Evolutionary conservation across 2,888 invertebrate genomes (phyloP), one percentile per base, ranked within the genome.

Genomic region (Drosophila ezoana): DNA sequence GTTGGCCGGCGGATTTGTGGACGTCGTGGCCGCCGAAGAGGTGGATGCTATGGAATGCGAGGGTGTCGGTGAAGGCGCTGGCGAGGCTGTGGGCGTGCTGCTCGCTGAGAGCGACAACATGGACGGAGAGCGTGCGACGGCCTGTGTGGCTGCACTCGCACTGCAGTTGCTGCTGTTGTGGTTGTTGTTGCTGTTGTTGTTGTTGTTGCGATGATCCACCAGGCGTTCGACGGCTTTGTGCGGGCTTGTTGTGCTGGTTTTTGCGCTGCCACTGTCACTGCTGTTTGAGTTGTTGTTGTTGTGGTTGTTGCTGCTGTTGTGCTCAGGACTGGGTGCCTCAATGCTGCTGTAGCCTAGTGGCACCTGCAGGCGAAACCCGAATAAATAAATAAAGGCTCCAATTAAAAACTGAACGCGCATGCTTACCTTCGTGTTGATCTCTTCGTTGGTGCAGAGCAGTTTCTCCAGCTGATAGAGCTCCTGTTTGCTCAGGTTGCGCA

Each of bases 401-500:
- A 33, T 2, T 16, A 5, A 1, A 2, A 13, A 16, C 3, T 10
- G n/a, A 1, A 1, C 0, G 0, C 2, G 1, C 14, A 1, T 1
- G 35, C 72, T 58, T 47, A 90, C 90, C 85, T 90, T 93, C 72
- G 94, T 82, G 71, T 94, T 93, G 33, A 94, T 94, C 79, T 97
- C 97, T 91, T 98, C 98, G 81, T 97, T 96, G 86, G 98, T 98
- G 92, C 98, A 98, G 56, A 99, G 93, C 72, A 98, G 93, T 84
- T 97, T 95, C 91, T 99, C 98, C 67, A 99, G 92, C 77, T 96
- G 95, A 89, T 95, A 94, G 80, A 99, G 93, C 92, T 99, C 99
- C 49, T 95, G 94, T 69, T 96, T 94, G 89, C 96, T 96, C 79
- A 99, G 92, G 4, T 98, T 97, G 95, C 97, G 96, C 70, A 99